These are phyloP conservation scores for Echinometra lucunter DNA, from an alignment of 53 echinoderm and acorn worm species.

Conservation along the genomic window DNA sequence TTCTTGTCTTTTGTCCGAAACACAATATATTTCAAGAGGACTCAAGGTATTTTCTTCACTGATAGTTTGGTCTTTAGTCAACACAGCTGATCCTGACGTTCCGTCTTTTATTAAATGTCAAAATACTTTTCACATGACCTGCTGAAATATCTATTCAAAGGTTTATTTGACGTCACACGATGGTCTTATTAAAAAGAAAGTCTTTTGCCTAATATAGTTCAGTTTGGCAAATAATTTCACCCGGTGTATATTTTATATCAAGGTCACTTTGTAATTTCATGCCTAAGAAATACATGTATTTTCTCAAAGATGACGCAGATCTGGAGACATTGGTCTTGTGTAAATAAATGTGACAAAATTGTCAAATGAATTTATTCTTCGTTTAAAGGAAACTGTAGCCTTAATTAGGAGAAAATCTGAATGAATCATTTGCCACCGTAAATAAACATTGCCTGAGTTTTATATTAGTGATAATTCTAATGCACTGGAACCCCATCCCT, in stretches of 20 bases:
- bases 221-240: background rate
- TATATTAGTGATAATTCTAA: too few relatives aligned
- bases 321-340: background rate
- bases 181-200: background rate
- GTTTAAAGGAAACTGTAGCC: too few relatives aligned
- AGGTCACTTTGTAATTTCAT: background rate
- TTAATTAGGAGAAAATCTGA: too few relatives aligned
- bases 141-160: background rate
- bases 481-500: too few relatives aligned
- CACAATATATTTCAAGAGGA: conserved; percentile 18
- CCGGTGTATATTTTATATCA: background rate
- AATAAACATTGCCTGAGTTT: too few relatives aligned
- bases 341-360: background rate
- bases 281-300: background rate
- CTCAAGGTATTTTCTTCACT: conserved; percentile 6
- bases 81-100: background rate
- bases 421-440: too few relatives aligned
- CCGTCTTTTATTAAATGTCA: conserved; percentile 6
- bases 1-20: background rate
- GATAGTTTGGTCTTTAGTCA: conserved; percentile 18
- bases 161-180: background rate
- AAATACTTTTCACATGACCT: conserved; percentile 12
- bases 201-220: background rate
- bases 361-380: too few relatives aligned
- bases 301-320: background rate